Base-by-base conservation (phyloP, 2,888 invertebrate genomes). In the Euphydryas editha region DNA sequence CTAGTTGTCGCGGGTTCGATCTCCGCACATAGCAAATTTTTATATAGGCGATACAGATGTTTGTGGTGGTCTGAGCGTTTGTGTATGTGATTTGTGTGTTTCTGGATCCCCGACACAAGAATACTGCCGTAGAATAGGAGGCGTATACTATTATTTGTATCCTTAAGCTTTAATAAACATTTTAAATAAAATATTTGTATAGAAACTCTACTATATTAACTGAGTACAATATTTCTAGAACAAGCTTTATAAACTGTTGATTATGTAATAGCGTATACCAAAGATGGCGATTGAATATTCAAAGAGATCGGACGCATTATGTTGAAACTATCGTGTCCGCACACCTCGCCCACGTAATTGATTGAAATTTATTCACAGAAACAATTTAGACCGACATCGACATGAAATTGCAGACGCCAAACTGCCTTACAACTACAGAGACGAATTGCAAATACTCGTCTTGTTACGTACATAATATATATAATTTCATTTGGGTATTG, bases 301-400 rank as follows among this genome's bases (percentile, higher is more conserved):
- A 89, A 80, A 82, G 80, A 84, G 82, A 78, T 80, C 81, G 83
- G 83, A 81, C 81, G 75, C 78, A 81, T 84, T 82, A 84, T 80
- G 81, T 78, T 77, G 75, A 74, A 84, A 84, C 86, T 80, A 80
- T 81, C 82, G 78, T 77, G 79, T 76, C 76, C 74, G 75, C 73
- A 76, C 78, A 80, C 81, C 85, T 83, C 78, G 77, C 78, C 78
- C 81, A 74, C 75, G 73, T 88, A 88, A 88, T 89, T 88, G 86
- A 88, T 88, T 88, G 86, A 88, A 88, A 88, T 87, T 83, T 87
- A 88, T 88, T 87, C 88, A 86, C 77, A 84, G 81, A 76, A 82
- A 82, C 82, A 79, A 83, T 81, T 83, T 81, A 75, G 76, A 78
- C 78, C 78, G 69, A 74, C 76, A 74, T 75, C 71, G 80, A 30